phyloP scores from a whole-genome alignment of 2,797 vertebrate genomes.

The Muscicapa comitata region DNA sequence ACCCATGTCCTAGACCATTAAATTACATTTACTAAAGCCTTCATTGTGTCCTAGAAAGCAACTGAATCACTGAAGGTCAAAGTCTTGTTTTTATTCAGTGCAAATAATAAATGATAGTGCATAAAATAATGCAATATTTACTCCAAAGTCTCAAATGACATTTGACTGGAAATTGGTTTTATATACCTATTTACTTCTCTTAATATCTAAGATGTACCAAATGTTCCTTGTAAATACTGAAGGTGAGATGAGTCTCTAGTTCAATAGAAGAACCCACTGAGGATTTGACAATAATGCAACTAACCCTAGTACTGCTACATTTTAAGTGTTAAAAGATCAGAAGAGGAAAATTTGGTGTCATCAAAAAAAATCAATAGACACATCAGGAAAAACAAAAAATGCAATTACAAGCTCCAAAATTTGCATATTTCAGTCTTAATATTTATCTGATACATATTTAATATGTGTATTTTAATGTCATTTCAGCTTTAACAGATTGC shows the following conservation, averaged over 20 bases:
- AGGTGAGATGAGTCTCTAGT: not conserved
- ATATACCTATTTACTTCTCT: not conserved
- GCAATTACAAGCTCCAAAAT: not conserved
- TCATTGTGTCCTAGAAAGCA: constrained; percentile 30
- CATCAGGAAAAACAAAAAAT: constrained; percentile 15
- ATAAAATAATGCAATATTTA: constrained; percentile 40
- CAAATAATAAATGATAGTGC: constrained; percentile 43
- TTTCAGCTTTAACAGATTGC: constrained; percentile 5
- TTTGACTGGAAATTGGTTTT: constrained; percentile 45
- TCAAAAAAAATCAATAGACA: not conserved
- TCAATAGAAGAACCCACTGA: not conserved
- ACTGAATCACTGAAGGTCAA: constrained; percentile 60
- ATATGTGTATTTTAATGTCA: constrained; percentile 11
- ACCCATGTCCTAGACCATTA: constrained; percentile 67
- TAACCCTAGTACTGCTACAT: not conserved
- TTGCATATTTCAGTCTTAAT: constrained; percentile 29
- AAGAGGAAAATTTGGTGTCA: not conserved
- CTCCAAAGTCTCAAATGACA: not conserved
- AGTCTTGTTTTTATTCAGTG: constrained; percentile 38
- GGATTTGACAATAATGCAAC: not conserved
- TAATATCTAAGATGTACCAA: not conserved
- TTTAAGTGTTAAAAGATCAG: not conserved
- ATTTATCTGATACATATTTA: constrained; percentile 42
- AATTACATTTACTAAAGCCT: constrained; percentile 55
- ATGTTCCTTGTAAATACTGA: constrained; percentile 5